Percentiles rank a stretch among this genome's conserved stretches.
Evolutionary conservation across 2,797 vertebrate species (phyloP).

Genomic region (Coendou prehensilis): DNA sequence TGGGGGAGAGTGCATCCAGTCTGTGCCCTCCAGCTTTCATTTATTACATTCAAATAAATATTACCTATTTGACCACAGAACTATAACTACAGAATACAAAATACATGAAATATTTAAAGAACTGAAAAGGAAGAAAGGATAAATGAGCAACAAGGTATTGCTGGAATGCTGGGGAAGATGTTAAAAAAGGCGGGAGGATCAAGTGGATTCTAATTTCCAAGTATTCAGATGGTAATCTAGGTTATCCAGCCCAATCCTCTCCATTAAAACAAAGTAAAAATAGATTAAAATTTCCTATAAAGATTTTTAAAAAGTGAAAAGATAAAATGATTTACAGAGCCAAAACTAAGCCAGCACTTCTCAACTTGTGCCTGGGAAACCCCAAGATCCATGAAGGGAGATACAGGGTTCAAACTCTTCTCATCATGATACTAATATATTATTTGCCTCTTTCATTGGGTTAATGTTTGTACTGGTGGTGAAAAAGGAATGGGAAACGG

Average conservation of each 20-base stretch:
- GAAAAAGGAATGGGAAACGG: not conserved
- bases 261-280: not conserved
- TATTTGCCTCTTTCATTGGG: not conserved
- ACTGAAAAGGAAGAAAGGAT: not conserved
- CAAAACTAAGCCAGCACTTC: not conserved
- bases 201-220: not conserved
- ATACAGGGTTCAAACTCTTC: not conserved
- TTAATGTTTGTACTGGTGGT: not conserved
- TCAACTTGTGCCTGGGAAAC: not conserved
- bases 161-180: not conserved
- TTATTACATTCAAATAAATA: not conserved
- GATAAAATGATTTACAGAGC: not conserved
- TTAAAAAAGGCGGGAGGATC: not conserved
- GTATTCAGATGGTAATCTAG: not conserved
- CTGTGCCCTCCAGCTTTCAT: not conserved
- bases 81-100: not conserved
- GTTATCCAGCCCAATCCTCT: not conserved
- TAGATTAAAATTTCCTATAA: constrained; percentile 1
- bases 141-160: not conserved
- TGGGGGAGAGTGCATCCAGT: not conserved
- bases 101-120: not conserved
- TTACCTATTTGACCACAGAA: not conserved
- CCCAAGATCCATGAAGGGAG: not conserved
- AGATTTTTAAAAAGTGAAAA: not conserved
- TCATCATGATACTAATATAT: not conserved